These are phyloP conservation scores for Hipposideros larvatus DNA, from an alignment of 2,797 vertebrate species.

Conservation along the genomic window DNA sequence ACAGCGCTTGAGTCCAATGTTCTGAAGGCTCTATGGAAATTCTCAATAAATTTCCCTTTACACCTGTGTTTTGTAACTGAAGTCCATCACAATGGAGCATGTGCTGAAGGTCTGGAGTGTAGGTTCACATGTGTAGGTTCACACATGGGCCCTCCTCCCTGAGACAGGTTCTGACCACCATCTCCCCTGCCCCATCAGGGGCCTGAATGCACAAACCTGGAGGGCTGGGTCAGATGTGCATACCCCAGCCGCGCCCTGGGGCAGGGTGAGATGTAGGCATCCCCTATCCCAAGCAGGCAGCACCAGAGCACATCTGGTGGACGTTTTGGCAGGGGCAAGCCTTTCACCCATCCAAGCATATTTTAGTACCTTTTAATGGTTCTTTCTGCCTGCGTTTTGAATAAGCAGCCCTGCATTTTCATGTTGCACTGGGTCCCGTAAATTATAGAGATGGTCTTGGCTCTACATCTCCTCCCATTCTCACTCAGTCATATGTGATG, in stretches of 20 bases:
- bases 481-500: background rate
- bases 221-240: background rate
- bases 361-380: background rate
- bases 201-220: background rate
- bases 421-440: background rate
- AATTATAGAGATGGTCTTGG: too few species aligned
- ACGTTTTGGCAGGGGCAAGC: background rate
- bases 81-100: background rate
- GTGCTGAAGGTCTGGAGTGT: background rate
- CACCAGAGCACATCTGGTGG: background rate
- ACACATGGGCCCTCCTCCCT: background rate
- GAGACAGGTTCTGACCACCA: background rate
- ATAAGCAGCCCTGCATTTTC: background rate
- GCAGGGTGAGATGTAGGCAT: fast-evolving
- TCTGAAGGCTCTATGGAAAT: background rate
- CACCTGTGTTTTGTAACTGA: background rate
- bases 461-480: background rate
- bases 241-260: background rate
- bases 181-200: background rate
- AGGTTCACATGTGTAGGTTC: background rate
- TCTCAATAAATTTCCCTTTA: background rate
- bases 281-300: background rate
- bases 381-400: background rate
- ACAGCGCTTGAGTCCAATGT: fast-evolving
- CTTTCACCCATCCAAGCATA: background rate